Percentiles rank a stretch among this genome's conserved stretches.
phyloP scores from a whole-genome alignment of 2,113 vertebrate genomes.

The Barbus barbus region DNA sequence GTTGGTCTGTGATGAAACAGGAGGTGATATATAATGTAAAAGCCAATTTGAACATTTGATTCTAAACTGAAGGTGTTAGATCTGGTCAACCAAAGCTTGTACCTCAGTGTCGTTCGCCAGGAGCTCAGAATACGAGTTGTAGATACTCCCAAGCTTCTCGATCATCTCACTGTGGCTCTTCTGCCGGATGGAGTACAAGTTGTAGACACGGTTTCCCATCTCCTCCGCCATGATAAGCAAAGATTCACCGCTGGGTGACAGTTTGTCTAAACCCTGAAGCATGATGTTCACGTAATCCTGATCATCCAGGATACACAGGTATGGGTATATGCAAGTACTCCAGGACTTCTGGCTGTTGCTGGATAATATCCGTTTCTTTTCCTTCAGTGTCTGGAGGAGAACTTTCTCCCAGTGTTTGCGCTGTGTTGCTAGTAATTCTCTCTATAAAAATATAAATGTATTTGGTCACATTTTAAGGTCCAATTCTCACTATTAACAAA shows the following conservation, averaged over 20 bases:
- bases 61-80: background rate
- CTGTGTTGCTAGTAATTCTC: conserved; percentile 74
- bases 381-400: conserved; percentile 74
- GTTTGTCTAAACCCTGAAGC: conserved; percentile 79
- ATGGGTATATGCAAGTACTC: conserved; percentile 78
- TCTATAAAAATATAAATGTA: conserved; percentile 69
- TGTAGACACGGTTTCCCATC: conserved; percentile 78
- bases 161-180: conserved; percentile 71
- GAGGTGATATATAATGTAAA: background rate
- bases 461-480: background rate
- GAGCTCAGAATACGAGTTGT: conserved; percentile 76
- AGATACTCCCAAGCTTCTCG: conserved; percentile 76
- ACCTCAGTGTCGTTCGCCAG: conserved; percentile 86
- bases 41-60: background rate
- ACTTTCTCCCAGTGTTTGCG: conserved; percentile 72
- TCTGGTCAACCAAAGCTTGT: conserved; percentile 10
- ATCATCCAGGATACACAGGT: conserved; percentile 83
- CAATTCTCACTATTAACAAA: too few species aligned
- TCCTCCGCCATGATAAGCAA: conserved; percentile 76
- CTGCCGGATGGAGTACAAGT: conserved; percentile 73
- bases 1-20: conserved; percentile 63
- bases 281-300: conserved; percentile 84
- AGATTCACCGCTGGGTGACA: conserved; percentile 84
- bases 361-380: conserved; percentile 72
- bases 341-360: background rate